These are phyloP conservation scores for Corynorhinus townsendii DNA, from an alignment of 2,113 vertebrate species.

Conservation along the genomic window DNA sequence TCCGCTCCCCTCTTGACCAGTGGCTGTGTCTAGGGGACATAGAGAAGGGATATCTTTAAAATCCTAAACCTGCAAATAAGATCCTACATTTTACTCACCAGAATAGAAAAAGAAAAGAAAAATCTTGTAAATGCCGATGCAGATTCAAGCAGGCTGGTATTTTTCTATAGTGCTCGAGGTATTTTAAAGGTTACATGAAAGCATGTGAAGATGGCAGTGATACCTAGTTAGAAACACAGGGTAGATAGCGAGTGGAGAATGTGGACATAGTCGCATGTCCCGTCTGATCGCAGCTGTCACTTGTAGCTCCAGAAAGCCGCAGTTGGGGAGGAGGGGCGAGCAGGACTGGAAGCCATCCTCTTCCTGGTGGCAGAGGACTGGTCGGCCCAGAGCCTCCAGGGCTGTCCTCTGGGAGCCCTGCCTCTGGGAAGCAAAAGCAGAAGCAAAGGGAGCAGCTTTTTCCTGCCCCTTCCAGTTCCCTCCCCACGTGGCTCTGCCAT, in stretches of 20 bases:
- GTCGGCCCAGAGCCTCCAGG: neutral
- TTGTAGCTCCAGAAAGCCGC: neutral
- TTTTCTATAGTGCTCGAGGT: neutral
- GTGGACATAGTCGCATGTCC: rapidly evolving
- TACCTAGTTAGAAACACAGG: neutral
- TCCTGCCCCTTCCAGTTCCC: too few relatives aligned
- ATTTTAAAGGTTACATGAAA: neutral
- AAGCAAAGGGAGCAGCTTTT: too few relatives aligned
- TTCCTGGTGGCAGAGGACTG: neutral
- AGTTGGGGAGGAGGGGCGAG: neutral
- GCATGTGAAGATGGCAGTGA: neutral
- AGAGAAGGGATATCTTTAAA: neutral
- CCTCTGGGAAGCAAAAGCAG: neutral
- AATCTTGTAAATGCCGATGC: neutral
- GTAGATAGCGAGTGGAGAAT: neutral
- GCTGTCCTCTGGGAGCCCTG: too few relatives aligned
- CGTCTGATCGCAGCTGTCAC: neutral
- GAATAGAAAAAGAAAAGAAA: neutral
- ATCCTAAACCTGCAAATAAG: neutral
- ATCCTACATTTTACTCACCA: neutral
- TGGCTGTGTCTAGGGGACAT: neutral
- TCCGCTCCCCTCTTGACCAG: neutral
- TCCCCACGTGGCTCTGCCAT: neutral
- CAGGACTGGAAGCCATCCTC: neutral
- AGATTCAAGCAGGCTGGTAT: neutral